Percentiles rank a stretch among this genome's conserved stretches.
Conservation (phyloP, 2,113 vertebrate species). For the Bagarius yarrelli region DNA sequence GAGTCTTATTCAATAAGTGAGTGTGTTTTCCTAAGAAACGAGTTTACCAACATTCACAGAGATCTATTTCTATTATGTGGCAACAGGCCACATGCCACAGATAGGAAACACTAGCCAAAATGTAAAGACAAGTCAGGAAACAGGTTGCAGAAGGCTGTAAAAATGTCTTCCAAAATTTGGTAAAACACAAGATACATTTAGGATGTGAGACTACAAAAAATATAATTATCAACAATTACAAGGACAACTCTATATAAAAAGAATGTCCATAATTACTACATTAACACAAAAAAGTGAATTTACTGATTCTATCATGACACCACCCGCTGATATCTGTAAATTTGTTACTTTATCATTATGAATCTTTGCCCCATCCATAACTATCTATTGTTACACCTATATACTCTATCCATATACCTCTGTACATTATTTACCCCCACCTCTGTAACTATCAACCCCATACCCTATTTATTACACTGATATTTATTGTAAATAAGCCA, state of each 20-base stretch:
- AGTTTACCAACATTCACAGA: slow-evolving; percentile 46
- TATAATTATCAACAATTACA: background rate
- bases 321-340: background rate
- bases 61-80: slow-evolving; percentile 62
- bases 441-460: too few species aligned
- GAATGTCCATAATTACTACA: background rate
- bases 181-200: slow-evolving; percentile 10
- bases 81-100: slow-evolving; percentile 66
- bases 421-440: too few species aligned
- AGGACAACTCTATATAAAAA: background rate
- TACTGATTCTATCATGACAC: background rate
- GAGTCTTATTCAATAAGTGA: slow-evolving; percentile 13
- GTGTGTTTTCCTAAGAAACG: slow-evolving; percentile 11
- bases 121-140: slow-evolving; percentile 77
- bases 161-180: slow-evolving; percentile 35
- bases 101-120: slow-evolving; percentile 63
- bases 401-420: too few species aligned
- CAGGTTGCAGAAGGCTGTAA: slow-evolving; percentile 62
- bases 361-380: too few species aligned
- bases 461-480: too few species aligned
- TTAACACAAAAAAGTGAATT: background rate
- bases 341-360: too few species aligned
- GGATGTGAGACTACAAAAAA: background rate
- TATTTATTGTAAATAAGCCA: too few species aligned
- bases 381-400: too few species aligned